These are phyloP conservation scores for Engystomops pustulosus DNA, from an alignment of 2,113 vertebrate genomes.

Conservation along the genomic window DNA sequence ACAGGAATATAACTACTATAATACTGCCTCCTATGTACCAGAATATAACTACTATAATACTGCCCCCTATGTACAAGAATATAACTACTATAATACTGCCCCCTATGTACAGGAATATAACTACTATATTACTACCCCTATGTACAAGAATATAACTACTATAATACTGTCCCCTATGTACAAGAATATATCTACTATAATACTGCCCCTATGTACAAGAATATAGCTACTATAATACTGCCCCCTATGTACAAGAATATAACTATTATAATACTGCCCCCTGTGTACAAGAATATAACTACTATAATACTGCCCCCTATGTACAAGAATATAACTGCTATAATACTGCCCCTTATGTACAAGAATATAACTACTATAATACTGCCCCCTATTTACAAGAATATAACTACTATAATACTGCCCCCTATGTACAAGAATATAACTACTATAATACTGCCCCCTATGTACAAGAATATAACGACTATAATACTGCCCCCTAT, in stretches of 20 bases:
- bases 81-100: neutral
- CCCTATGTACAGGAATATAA: neutral
- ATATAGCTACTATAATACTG: neutral
- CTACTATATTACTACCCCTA: neutral
- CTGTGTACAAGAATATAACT: no score
- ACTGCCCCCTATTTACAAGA: no score
- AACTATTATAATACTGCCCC: neutral
- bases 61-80: neutral
- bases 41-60: slow-evolving; percentile 3
- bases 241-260: neutral
- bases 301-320: no score
- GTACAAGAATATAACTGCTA: no score
- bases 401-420: no score
- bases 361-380: no score
- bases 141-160: slow-evolving; percentile 1
- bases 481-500: no score
- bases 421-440: no score
- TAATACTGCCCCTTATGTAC: no score
- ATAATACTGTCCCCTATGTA: neutral
- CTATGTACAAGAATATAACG: no score
- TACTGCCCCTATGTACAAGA: slow-evolving; percentile 7
- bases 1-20: neutral
- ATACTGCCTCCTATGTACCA: neutral
- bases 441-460: no score
- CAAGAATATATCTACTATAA: slow-evolving; percentile 8